phyloP scores from a whole-genome alignment of 1,140 invertebrate genomes.

The Aricia agestis region DNA sequence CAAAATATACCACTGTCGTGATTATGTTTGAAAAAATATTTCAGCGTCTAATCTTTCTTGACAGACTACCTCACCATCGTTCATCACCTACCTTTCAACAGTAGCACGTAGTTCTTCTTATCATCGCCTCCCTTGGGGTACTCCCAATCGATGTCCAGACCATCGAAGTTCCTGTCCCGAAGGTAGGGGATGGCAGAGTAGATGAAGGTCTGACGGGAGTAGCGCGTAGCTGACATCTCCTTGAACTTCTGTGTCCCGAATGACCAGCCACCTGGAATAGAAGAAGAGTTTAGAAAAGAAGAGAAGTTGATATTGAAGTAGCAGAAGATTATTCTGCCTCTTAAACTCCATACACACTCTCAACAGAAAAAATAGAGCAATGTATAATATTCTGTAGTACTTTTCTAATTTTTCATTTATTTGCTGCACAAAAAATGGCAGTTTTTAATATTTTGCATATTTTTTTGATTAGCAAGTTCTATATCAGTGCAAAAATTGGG shows the following conservation, averaged over 20 bases:
- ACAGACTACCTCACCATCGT: too few relatives aligned
- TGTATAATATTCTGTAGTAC: too few relatives aligned
- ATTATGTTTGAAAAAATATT: too few relatives aligned
- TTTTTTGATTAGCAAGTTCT: too few relatives aligned
- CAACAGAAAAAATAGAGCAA: too few relatives aligned
- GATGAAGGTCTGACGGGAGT: slow-evolving; percentile 94
- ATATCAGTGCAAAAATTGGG: too few relatives aligned
- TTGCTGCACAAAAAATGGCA: too few relatives aligned
- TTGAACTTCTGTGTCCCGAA: slow-evolving; percentile 97
- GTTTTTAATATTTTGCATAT: too few relatives aligned
- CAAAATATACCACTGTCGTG: too few relatives aligned
- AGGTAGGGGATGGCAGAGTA: slow-evolving; percentile 95
- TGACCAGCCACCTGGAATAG: slow-evolving; percentile 89
- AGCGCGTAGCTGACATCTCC: slow-evolving; percentile 91
- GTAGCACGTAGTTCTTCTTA: slow-evolving; percentile 93
- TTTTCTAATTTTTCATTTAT: too few relatives aligned
- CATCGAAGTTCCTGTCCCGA: slow-evolving; percentile 90
- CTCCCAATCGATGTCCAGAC: slow-evolving; percentile 97
- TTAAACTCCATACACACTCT: too few relatives aligned
- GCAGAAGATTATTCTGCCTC: not conserved
- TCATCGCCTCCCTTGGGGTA: slow-evolving; percentile 96
- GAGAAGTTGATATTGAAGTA: not conserved
- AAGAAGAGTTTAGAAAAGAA: not conserved
- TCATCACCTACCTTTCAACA: slow-evolving; percentile 87
- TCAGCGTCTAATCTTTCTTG: too few relatives aligned